Evolutionary conservation across 2,888 invertebrate species (phyloP), one percentile per base, ranked within the genome.

Genomic region (Platynereis dumerilii): DNA sequence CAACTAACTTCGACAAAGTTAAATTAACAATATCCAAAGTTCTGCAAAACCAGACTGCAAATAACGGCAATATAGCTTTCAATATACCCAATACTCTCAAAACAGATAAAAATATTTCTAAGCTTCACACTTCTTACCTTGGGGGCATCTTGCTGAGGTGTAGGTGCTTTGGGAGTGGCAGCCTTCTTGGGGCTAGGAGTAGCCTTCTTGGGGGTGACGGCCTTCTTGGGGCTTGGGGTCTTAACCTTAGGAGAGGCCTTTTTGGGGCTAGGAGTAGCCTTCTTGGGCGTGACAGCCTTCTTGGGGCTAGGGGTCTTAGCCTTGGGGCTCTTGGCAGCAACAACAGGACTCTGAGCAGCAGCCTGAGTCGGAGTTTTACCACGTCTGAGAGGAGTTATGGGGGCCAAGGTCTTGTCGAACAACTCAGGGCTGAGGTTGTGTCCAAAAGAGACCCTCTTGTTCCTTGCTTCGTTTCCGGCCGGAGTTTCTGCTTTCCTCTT

Each of bases 391-490:
- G 60, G 85, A 2, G 85, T 85, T 3, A 77, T 75, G 15, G 85
- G 83, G 2, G 86, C 85, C 26, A 86, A 72, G 29, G 69, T 69
- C 67, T 79, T 80, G 66, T 85, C 84, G 78, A 85, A 85, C 39
- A 81, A 78, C 68, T 86, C 85, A 26, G 85, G 85, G 64, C 84
- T 83, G 22, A 86, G 74, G 34, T 80, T 73, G 2, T 85, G 85
- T 3, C 85, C 85, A 78, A 86, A 86, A 2, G 85, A 84, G 3
- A 86, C 85, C 59, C 81, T 69, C 70, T 80, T 81, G 20, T 65
- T 58, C 66, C 64, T 66, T 22, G 60, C 54, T 34, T 34, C 34
- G 7, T 34, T 34, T 5, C 34, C 12, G 5, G 34, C 34, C 12
- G 34, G 34, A 34, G 7, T 34, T 5, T 5, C 12, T 34, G 34